phyloP scores from a whole-genome alignment of 2,113 vertebrate genomes.

The Brachyistius frenatus region DNA sequence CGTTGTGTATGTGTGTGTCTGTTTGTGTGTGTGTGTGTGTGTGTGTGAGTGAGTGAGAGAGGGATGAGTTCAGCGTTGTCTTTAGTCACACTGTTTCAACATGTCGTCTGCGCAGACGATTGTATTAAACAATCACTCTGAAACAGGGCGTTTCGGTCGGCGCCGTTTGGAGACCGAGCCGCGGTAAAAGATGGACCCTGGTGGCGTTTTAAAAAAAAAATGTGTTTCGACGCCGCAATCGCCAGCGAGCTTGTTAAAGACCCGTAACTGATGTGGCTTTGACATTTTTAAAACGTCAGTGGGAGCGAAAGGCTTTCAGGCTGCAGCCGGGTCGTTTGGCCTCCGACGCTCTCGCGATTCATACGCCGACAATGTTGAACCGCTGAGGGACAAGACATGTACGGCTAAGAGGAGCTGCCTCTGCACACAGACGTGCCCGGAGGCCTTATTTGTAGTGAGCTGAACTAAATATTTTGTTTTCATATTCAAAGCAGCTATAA shows the following conservation, averaged over 20 bases:
- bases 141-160: conserved; percentile 43
- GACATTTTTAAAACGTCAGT: conserved; percentile 72
- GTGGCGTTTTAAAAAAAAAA: conserved; percentile 51
- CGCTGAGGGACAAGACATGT: background rate
- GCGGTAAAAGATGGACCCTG: conserved; percentile 42
- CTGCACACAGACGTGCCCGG: background rate
- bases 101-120: conserved; percentile 52
- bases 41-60: conserved; percentile 10
- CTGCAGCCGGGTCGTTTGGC: conserved; percentile 57
- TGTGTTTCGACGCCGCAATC: conserved; percentile 39
- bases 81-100: conserved; percentile 73
- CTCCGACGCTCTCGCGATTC: conserved; percentile 38
- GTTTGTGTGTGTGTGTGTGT: conserved; percentile 23
- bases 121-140: conserved; percentile 64
- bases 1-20: conserved; percentile 70
- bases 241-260: conserved; percentile 45
- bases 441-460: conserved; percentile 23
- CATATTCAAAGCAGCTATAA: background rate
- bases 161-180: conserved; percentile 37
- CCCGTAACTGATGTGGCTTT: conserved; percentile 70
- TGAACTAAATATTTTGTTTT: background rate
- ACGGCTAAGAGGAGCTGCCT: background rate
- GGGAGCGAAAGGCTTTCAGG: conserved; percentile 36
- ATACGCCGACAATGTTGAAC: conserved; percentile 23
- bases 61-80: conserved; percentile 43